These are phyloP conservation scores for Lasaia peninsularis DNA, from an alignment of 1,140 invertebrate species.

Conservation along the genomic window DNA sequence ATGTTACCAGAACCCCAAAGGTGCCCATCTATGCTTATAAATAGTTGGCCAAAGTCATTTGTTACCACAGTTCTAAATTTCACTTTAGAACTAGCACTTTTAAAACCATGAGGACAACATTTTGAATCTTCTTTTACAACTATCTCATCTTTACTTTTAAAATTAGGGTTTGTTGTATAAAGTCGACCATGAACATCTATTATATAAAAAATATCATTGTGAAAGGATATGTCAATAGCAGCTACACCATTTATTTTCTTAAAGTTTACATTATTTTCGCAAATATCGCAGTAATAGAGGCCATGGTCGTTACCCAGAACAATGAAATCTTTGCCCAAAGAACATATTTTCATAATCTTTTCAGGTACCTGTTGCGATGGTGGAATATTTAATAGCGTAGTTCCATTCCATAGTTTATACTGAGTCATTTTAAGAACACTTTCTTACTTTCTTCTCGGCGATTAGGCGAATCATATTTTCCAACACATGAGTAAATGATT, in stretches of 20 bases:
- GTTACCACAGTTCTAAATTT: constrained; percentile 81
- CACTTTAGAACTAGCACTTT: constrained; percentile 79
- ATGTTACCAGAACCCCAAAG: constrained; percentile 86
- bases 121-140: constrained; percentile 81
- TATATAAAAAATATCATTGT: constrained; percentile 79
- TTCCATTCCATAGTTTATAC: constrained; percentile 68
- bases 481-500: not conserved
- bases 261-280: constrained; percentile 54
- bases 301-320: constrained; percentile 67
- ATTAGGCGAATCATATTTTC: constrained; percentile 43
- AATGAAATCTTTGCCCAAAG: constrained; percentile 57
- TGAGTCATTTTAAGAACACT: constrained; percentile 60
- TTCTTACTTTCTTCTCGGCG: constrained; percentile 34
- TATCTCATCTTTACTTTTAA: constrained; percentile 79
- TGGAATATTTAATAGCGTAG: constrained; percentile 50
- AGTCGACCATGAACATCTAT: constrained; percentile 80
- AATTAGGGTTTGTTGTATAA: constrained; percentile 77
- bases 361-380: constrained; percentile 60
- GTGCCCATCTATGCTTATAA: constrained; percentile 83
- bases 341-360: constrained; percentile 68
- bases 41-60: constrained; percentile 80
- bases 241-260: constrained; percentile 59
- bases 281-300: constrained; percentile 61
- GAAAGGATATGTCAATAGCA: constrained; percentile 81
- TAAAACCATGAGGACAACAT: constrained; percentile 81